Base-by-base conservation (phyloP, 2,888 invertebrate species). In the Zhuqinia jingwanae region DNA sequence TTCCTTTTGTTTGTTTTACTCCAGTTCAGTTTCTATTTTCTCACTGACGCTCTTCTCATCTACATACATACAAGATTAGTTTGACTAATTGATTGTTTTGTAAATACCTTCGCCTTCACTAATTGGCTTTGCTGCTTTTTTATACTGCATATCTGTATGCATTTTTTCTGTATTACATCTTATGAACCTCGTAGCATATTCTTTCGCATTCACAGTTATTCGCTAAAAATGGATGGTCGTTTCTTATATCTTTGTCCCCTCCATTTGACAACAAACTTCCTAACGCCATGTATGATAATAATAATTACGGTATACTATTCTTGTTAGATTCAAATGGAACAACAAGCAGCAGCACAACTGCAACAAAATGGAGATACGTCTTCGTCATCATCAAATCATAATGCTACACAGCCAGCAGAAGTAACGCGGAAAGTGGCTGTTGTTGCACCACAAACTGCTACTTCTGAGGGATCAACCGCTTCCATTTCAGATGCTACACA, bases 271-370 rank as follows among this genome's bases (percentile, higher is more conserved):
- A n/a, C n/a, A n/a, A n/a, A n/a, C n/a, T n/a, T n/a, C n/a, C n/a
- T n/a, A n/a, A n/a, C n/a, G n/a, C n/a, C n/a, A n/a, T n/a, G n/a
- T n/a, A n/a, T n/a, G n/a, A n/a, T n/a, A n/a, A n/a, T n/a, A n/a
- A n/a, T n/a, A n/a, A n/a, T n/a, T n/a, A n/a, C n/a, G n/a, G n/a
- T n/a, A n/a, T n/a, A n/a, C n/a, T n/a, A n/a, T n/a, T n/a, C n/a
- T n/a, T n/a, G n/a, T n/a, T 73, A 89, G 89, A 87, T 89, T 45
- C 87, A 88, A 47, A 63, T 88, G 63, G 89, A 90, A n/a, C 88
- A 89, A 36, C 83, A 75, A 85, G 77, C 86, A 47, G n/a, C n/a
- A n/a, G 70, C 87, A 53, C 63, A 65, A 15, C n/a, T 42, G 13
- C 83, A 73, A 22, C 63, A 60, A n/a, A 70, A 76, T 17, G 36